Evolutionary conservation across 2,113 vertebrate genomes (phyloP), one percentile per base, ranked within the genome.

Genomic region (Nyctereutes procyonoides): DNA sequence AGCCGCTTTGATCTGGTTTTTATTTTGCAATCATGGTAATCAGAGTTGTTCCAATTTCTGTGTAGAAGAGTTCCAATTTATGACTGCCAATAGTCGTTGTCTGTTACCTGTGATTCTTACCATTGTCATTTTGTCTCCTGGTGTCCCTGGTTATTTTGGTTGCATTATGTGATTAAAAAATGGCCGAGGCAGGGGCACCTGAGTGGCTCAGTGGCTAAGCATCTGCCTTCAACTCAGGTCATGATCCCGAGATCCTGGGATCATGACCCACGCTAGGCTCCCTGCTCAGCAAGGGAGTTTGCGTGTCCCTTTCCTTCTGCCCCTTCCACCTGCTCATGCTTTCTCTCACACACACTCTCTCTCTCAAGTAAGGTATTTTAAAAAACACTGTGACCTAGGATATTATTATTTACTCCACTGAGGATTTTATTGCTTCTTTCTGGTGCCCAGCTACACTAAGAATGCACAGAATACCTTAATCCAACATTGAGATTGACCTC

Each of bases 401-500:
- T 60, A 74, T 60, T 28, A 15, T 20, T 84, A 35, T 86, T 56
- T 85, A 43, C 53, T 43, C 7, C 20, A 83, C 28, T 80, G 28
- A 84, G 1, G 43, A 69, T 5, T 92, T 77, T 74, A 53, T 56
- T 74, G 8, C 26, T 84, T 58, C 20, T 85, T 76, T 74, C 17
- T 92, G 24, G 20, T 76, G 9, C 12, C 8, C 5, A 60, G 3
- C 0, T 69, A 53, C 30, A 35, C 5, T 62, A 87, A 84, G 51
- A 51, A 48, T 14, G 88, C 60, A 67, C 5, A 48, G 17, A 43
- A 28, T 14, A 43, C 0, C 3, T 7, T 88, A 69, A 32, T 77
- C 77, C 8, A 2, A 69, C 16, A n/a, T 6, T 17, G 43, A 0
- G 16, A 38, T 7, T 79, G 15, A 77, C 2, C 8, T 74, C 0